These are phyloP conservation scores for Cromileptes altivelis DNA, from an alignment of 2,113 vertebrate genomes.

Conservation along the genomic window DNA sequence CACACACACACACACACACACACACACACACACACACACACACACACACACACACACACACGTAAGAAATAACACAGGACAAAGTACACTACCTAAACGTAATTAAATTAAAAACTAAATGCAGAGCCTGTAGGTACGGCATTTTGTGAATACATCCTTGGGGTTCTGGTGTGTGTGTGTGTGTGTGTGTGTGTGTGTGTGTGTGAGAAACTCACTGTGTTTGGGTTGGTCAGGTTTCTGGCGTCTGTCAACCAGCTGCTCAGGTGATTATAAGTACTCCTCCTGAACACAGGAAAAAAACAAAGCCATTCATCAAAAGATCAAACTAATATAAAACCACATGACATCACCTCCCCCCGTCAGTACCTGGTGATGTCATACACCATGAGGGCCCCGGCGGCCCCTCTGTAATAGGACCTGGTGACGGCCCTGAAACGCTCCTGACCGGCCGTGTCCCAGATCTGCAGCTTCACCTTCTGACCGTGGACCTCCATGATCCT, in stretches of 20 bases:
- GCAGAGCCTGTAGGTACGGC: too few relatives aligned
- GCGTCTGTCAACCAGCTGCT: constrained; percentile 99
- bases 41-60: too few relatives aligned
- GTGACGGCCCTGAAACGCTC: constrained; percentile 98
- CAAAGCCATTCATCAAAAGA: background rate
- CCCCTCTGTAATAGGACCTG: constrained; percentile 97
- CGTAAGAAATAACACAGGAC: too few relatives aligned
- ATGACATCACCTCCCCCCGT: background rate
- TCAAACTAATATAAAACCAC: background rate
- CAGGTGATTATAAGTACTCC: constrained; percentile 98
- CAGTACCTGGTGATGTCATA: constrained; percentile 98
- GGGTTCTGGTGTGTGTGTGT: background rate
- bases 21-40: background rate
- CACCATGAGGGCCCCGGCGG: constrained; percentile 98
- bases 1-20: constrained; percentile 19
- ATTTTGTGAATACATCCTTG: too few relatives aligned
- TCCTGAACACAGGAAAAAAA: constrained; percentile 82
- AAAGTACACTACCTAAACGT: too few relatives aligned
- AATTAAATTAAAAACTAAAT: too few relatives aligned
- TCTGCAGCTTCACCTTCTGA: constrained; percentile 99
- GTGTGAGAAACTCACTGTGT: constrained; percentile 91
- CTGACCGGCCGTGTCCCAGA: constrained; percentile 99
- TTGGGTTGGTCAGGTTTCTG: constrained; percentile 98
- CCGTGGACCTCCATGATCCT: constrained; percentile 99
- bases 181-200: background rate